A percentile compares a stretch with the other conserved stretches of the same genome.
These are phyloP conservation scores for Trematomus bernacchii DNA, from an alignment of 2,797 vertebrate genomes.

Conservation along the genomic window DNA sequence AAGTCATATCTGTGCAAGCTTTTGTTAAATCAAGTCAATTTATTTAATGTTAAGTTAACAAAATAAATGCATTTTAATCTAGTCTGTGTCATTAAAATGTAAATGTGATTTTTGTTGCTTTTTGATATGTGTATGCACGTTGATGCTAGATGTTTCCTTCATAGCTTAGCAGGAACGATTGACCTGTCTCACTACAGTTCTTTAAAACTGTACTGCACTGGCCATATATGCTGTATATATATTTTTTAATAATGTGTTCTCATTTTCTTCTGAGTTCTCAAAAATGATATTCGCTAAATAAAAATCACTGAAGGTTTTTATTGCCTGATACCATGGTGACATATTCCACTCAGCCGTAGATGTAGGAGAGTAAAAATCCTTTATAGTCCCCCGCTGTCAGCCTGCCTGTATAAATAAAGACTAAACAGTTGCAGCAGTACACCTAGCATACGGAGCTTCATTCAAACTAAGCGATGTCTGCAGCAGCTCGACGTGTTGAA, in stretches of 20 bases:
- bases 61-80: not conserved
- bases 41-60: too few species aligned
- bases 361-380: not conserved
- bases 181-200: not conserved
- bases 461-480: slow-evolving; percentile 22
- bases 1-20: too few species aligned
- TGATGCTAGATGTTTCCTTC: not conserved
- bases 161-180: not conserved
- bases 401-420: slow-evolving; percentile 5
- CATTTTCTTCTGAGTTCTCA: too few species aligned
- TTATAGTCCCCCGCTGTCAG: slow-evolving; percentile 15
- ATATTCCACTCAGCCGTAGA: too few species aligned
- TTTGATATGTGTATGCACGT: not conserved
- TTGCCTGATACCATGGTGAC: not conserved
- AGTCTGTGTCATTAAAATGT: not conserved
- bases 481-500: not conserved
- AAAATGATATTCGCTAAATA: too few species aligned
- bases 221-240: not conserved
- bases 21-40: not conserved
- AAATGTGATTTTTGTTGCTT: not conserved
- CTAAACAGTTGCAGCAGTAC: not conserved
- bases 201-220: not conserved
- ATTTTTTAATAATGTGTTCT: too few species aligned
- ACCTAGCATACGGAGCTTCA: slow-evolving; percentile 17
- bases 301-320: not conserved